These are phyloP conservation scores for Athalia circularis DNA, from an alignment of 2,888 invertebrate species.

Conservation along the genomic window DNA sequence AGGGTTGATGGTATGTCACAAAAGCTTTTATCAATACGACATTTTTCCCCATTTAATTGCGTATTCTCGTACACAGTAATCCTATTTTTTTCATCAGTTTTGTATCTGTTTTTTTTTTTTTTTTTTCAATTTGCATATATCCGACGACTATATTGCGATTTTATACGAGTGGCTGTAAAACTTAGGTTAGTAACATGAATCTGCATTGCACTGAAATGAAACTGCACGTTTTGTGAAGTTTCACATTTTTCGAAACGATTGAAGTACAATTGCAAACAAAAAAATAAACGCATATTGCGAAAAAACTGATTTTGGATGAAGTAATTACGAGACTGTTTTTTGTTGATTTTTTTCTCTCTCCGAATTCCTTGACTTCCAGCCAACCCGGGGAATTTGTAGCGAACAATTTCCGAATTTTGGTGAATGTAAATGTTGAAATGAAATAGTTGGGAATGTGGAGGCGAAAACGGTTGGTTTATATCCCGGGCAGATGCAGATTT, in stretches of 20 bases:
- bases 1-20: slow-evolving; percentile 50
- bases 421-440: slow-evolving; percentile 19
- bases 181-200: too few species aligned
- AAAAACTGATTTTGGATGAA: too few species aligned
- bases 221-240: too few species aligned
- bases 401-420: too few species aligned
- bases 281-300: too few species aligned
- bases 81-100: background rate
- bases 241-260: too few species aligned
- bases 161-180: background rate
- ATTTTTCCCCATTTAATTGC: slow-evolving; percentile 56
- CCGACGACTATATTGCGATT: slow-evolving; percentile 7
- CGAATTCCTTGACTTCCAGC: too few species aligned
- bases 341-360: too few species aligned
- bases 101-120: background rate
- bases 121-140: background rate
- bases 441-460: slow-evolving; percentile 9
- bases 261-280: too few species aligned
- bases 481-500: slow-evolving; percentile 59
- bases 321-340: too few species aligned
- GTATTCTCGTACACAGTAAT: slow-evolving; percentile 58
- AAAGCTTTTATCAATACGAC: slow-evolving; percentile 59
- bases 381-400: too few species aligned
- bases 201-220: too few species aligned
- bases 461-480: slow-evolving; percentile 28